A percentile compares a stretch with the other conserved stretches of the same genome.
Evolutionary conservation across 2,113 vertebrate species (phyloP).

Genomic region (Phycodurus eques): DNA sequence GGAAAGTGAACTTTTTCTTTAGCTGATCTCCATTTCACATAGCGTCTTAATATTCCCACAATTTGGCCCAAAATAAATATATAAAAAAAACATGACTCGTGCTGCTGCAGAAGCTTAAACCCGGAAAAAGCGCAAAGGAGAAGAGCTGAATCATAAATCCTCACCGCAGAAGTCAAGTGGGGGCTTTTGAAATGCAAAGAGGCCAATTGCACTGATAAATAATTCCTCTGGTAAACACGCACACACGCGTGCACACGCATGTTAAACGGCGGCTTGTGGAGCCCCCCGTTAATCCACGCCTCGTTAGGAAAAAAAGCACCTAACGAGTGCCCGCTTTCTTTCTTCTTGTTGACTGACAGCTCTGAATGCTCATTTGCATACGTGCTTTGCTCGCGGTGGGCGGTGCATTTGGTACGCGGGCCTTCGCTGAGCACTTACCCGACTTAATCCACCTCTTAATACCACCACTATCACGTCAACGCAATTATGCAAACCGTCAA

Average conservation of each 20-base stretch:
- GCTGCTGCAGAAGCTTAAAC: constrained; percentile 43
- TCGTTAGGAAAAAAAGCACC: constrained; percentile 29
- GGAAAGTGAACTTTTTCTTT: too few relatives aligned
- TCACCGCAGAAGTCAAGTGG: constrained; percentile 25
- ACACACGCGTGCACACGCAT: constrained; percentile 1
- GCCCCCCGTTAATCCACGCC: constrained; percentile 45
- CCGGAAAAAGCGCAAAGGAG: constrained; percentile 14
- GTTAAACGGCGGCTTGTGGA: constrained; percentile 48
- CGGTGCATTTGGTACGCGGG: background rate
- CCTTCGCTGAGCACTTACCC: background rate
- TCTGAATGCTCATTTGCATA: constrained; percentile 4
- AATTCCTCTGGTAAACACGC: constrained; percentile 53
- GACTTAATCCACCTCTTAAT: background rate
- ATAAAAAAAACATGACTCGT: background rate
- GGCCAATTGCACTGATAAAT: constrained; percentile 57
- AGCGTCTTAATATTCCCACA: background rate
- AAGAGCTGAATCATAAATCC: constrained; percentile 45
- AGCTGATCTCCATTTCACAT: background rate
- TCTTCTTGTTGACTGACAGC: background rate
- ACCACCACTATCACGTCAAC: background rate
- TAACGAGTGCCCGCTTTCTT: background rate
- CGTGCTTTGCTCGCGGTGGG: background rate
- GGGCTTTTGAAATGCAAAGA: constrained; percentile 64
- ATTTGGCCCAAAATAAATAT: background rate
- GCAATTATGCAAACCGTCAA: background rate